Evolutionary conservation across 1,140 invertebrate species (phyloP).

Genomic region (Drosophila bifasciata): DNA sequence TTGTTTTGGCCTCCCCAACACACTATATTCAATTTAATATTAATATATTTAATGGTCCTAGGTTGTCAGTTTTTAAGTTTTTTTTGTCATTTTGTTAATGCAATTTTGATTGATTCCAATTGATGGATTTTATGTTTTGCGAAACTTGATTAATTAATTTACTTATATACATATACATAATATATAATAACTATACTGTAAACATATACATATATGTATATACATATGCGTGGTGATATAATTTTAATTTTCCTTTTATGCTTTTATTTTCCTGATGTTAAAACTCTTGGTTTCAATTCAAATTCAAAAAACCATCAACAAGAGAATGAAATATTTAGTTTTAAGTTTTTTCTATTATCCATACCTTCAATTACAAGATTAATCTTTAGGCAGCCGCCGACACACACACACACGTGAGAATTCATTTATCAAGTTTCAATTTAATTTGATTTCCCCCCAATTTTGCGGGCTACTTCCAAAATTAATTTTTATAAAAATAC

Average conservation of each 20-base stretch:
- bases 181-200: conserved; percentile 7
- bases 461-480: conserved; percentile 61
- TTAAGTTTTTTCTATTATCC: conserved; percentile 60
- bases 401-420: conserved; percentile 12
- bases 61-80: conserved; percentile 69
- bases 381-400: conserved; percentile 54
- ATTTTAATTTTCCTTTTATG: conserved; percentile 76
- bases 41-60: conserved; percentile 50
- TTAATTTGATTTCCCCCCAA: conserved; percentile 38
- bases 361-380: conserved; percentile 71
- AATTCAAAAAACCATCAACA: conserved; percentile 42
- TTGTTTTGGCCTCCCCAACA: conserved; percentile 44
- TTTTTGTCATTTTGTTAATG: conserved; percentile 27
- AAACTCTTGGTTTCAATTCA: conserved; percentile 48
- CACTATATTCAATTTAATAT: conserved; percentile 25
- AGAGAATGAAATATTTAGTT: conserved; percentile 40
- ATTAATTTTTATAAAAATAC: conserved; percentile 58
- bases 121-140: conserved; percentile 10
- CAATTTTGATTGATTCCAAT: conserved; percentile 43
- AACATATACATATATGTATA: conserved; percentile 39
- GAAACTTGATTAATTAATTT: conserved; percentile 45
- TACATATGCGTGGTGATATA: conserved; percentile 78
- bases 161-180: conserved; percentile 22
- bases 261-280: conserved; percentile 61
- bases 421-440: conserved; percentile 28